These are phyloP conservation scores for Neodon shergylaensis DNA, from an alignment of 2,113 vertebrate species.

Conservation along the genomic window DNA sequence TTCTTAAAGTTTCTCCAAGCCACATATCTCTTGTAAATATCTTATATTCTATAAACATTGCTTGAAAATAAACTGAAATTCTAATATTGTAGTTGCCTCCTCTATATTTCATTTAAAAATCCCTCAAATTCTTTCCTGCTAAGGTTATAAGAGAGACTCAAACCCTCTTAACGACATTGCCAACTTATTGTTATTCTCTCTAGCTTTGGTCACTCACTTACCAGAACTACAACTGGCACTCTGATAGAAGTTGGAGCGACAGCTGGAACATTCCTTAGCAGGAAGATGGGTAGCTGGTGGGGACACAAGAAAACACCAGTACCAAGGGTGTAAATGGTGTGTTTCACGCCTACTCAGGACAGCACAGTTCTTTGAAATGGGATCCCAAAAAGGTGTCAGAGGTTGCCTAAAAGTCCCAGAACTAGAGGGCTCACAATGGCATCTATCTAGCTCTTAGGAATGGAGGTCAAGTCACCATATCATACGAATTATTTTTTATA, in stretches of 20 bases:
- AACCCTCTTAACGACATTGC: conserved; percentile 52
- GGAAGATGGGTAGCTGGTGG: conserved; percentile 80
- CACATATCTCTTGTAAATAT: conserved; percentile 65
- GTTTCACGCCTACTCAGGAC: conserved; percentile 70
- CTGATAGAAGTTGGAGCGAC: conserved; percentile 78
- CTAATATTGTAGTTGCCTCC: conserved; percentile 60
- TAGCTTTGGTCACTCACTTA: conserved; percentile 79
- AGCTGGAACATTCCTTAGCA: conserved; percentile 79
- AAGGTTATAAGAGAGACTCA: conserved; percentile 61
- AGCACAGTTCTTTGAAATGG: conserved; percentile 69
- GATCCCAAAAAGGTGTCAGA: conserved; percentile 48
- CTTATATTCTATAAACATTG: conserved; percentile 55
- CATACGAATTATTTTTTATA: conserved; percentile 39
- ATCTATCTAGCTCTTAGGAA: conserved; percentile 64
- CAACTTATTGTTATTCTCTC: conserved; percentile 65
- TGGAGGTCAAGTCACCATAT: conserved; percentile 18
- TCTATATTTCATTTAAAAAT: conserved; percentile 38
- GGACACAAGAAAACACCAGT: conserved; percentile 82
- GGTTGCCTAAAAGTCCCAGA: conserved; percentile 58
- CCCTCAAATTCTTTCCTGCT: conserved; percentile 52
- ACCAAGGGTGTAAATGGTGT: conserved; percentile 76
- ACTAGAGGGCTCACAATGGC: conserved; percentile 51
- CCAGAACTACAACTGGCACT: conserved; percentile 80
- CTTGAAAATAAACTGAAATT: conserved; percentile 61
- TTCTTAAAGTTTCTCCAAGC: conserved; percentile 59